Percentiles rank a stretch among this genome's conserved stretches.
phyloP scores from a whole-genome alignment of 2,888 invertebrate genomes.

The Ormyrus thymus region DNA sequence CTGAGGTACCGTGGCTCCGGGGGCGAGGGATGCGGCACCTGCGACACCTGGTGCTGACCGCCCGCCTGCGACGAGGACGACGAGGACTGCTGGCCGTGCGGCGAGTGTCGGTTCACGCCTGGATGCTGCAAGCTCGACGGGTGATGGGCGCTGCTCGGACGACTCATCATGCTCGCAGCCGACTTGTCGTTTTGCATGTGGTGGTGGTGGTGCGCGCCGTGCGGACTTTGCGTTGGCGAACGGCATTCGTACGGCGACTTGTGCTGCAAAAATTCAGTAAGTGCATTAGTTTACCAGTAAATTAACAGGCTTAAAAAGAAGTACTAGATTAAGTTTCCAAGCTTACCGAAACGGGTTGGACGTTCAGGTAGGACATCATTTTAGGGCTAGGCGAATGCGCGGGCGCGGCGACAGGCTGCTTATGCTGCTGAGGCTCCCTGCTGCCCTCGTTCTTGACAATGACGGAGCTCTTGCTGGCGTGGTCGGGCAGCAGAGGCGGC shows the following conservation, averaged over 20 bases:
- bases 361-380: constrained; percentile 72
- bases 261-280: constrained; percentile 61
- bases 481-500: constrained; percentile 82
- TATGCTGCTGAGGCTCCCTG: constrained; percentile 67
- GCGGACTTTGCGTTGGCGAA: constrained; percentile 74
- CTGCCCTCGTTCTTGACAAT: constrained; percentile 85
- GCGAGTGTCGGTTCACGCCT: constrained; percentile 51
- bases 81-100: constrained; percentile 34
- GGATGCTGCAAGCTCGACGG: constrained; percentile 43
- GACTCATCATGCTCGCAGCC: neutral
- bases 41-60: constrained; percentile 59
- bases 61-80: constrained; percentile 59
- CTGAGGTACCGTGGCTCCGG: constrained; percentile 71
- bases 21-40: constrained; percentile 70
- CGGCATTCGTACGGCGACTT: constrained; percentile 72
- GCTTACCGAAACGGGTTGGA: constrained; percentile 62
- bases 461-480: constrained; percentile 81
- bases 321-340: too few relatives aligned
- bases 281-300: too few relatives aligned
- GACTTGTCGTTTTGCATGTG: constrained; percentile 67
- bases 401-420: constrained; percentile 75
- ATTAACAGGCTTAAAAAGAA: too few relatives aligned
- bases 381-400: constrained; percentile 72
- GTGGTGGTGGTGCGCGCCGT: constrained; percentile 74
- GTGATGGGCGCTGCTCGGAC: constrained; percentile 54